Evolutionary conservation across 2,113 vertebrate species (phyloP).

Genomic region (Leptosomus discolor): DNA sequence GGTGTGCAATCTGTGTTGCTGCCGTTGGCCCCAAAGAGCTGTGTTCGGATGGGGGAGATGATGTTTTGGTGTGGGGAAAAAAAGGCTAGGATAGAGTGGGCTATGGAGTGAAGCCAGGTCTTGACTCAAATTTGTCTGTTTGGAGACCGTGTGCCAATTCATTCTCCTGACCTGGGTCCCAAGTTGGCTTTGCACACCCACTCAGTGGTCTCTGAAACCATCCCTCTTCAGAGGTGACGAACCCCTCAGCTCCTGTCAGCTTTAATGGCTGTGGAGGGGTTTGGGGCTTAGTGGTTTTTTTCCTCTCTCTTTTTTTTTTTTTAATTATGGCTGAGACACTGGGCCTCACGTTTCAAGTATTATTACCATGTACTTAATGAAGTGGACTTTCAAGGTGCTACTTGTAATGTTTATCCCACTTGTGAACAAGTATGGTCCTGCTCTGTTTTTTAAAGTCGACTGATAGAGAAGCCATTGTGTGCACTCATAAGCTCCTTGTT

Average conservation of each 20-base stretch:
- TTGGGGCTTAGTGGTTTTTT: not conserved
- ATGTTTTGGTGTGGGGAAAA: not conserved
- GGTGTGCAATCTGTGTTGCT: not conserved
- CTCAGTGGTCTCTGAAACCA: not conserved
- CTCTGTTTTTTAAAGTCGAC: not conserved
- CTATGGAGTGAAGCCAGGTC: not conserved
- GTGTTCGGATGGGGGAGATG: not conserved
- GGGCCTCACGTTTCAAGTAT: not conserved
- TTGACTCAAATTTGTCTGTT: not conserved
- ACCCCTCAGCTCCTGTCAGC: not conserved
- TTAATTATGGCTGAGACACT: not conserved
- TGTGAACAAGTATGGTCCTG: not conserved
- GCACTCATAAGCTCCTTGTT: not conserved
- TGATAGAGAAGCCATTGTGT: not conserved
- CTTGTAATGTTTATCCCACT: not conserved
- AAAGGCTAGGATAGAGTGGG: not conserved
- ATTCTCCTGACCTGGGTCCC: not conserved
- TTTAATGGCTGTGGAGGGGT: not conserved
- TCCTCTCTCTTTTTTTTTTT: fast-evolving
- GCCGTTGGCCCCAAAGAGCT: not conserved
- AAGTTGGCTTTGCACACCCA: fast-evolving
- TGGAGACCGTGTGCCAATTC: not conserved
- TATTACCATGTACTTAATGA: not conserved
- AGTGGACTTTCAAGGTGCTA: not conserved
- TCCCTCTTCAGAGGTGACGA: not conserved